Conservation (phyloP, 2,113 vertebrate genomes). For the Mellivora capensis region DNA sequence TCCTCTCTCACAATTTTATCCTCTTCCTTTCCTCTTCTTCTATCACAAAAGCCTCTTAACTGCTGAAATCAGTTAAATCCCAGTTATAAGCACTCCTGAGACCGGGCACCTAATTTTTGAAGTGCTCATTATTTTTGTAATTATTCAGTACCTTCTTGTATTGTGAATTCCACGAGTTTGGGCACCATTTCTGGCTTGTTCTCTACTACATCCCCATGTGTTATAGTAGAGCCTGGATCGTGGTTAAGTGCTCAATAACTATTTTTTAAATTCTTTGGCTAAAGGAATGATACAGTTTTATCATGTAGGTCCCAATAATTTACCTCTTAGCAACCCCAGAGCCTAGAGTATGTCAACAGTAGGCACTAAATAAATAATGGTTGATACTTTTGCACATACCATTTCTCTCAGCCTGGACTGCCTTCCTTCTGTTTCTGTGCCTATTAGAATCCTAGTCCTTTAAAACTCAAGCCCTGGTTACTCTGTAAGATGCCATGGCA, state of each 20-base stretch:
- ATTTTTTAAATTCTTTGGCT: not conserved
- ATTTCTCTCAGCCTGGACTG: not conserved
- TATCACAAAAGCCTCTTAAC: not conserved
- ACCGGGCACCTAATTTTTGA: not conserved
- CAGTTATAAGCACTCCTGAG: not conserved
- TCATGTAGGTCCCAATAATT: not conserved
- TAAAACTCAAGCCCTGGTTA: not conserved
- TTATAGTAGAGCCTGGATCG: not conserved
- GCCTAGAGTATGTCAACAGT: not conserved
- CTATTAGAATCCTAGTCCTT: not conserved
- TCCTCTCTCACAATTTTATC: not conserved
- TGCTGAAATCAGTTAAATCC: not conserved
- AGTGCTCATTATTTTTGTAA: not conserved
- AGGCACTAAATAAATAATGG: not conserved
- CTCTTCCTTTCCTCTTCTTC: not conserved
- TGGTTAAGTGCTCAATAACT: not conserved
- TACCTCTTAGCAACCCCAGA: not conserved
- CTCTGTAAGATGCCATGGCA: not conserved
- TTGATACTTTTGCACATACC: not conserved
- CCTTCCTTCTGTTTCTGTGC: not conserved
- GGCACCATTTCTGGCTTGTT: not conserved
- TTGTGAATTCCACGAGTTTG: not conserved
- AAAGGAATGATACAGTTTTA: not conserved
- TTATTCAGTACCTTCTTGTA: not conserved
- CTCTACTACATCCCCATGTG: not conserved